A percentile compares a stretch with the other conserved stretches of the same genome.
phyloP scores from a whole-genome alignment of 2,888 invertebrate species.

The Teinopalpus imperialis region DNA sequence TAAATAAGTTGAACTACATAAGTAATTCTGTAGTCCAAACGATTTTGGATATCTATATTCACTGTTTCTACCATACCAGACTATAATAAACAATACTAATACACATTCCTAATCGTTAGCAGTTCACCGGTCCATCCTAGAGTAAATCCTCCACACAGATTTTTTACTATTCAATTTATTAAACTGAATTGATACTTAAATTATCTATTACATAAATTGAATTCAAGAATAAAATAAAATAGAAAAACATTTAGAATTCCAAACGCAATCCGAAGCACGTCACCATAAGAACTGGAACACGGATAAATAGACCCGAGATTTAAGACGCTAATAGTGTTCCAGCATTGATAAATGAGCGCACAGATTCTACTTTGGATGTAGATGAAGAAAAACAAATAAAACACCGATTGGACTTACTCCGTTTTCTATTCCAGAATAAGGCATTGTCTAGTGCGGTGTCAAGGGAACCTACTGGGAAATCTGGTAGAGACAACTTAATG shows the following conservation, averaged over 20 bases:
- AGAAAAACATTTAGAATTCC: slow-evolving; percentile 7
- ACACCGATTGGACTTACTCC: slow-evolving; percentile 30
- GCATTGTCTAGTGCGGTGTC: slow-evolving; percentile 36
- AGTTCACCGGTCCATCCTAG: no score
- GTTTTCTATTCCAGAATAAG: slow-evolving; percentile 30
- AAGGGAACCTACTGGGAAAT: slow-evolving; percentile 43
- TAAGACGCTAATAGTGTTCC: slow-evolving; percentile 22
- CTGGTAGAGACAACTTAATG: slow-evolving; percentile 41
- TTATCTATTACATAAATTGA: no score
- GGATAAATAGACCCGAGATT: slow-evolving; percentile 17
- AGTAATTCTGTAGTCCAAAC: no score
- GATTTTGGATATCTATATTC: no score
- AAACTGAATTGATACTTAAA: no score
- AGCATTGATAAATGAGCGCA: slow-evolving; percentile 24
- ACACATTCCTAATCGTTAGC: no score
- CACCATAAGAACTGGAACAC: slow-evolving; percentile 15
- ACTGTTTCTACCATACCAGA: no score
- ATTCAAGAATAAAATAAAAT: no score
- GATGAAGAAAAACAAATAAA: slow-evolving; percentile 27
- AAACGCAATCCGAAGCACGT: slow-evolving; percentile 14
- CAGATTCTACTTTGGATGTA: slow-evolving; percentile 20
- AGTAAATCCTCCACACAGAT: no score
- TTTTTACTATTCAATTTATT: no score
- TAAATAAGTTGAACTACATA: no score
- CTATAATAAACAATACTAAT: no score